Evolutionary conservation across 2,888 invertebrate species (phyloP).

Genomic region (Scaptomyza flava): DNA sequence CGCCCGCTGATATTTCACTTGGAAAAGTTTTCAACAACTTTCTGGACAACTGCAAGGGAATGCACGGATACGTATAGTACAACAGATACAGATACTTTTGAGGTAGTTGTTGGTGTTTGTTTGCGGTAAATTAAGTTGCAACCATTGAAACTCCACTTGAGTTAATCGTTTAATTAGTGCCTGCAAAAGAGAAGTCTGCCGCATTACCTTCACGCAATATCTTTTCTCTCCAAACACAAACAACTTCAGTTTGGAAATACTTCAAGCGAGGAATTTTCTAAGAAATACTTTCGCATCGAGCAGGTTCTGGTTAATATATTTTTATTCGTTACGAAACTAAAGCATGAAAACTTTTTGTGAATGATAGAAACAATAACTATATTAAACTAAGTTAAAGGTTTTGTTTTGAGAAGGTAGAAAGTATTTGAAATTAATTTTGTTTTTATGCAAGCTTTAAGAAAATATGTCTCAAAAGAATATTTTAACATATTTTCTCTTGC

Average conservation of each 20-base stretch:
- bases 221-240: neutral
- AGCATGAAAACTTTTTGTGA: neutral
- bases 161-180: slow-evolving; percentile 76
- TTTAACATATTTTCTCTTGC: neutral
- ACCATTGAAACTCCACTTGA: slow-evolving; percentile 72
- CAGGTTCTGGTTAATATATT: neutral
- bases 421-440: too few species aligned
- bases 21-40: slow-evolving; percentile 75
- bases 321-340: neutral
- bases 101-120: slow-evolving; percentile 39
- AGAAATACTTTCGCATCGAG: neutral
- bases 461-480: neutral
- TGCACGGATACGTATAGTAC: slow-evolving; percentile 47
- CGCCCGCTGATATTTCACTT: slow-evolving; percentile 65
- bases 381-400: too few species aligned
- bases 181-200: slow-evolving; percentile 15
- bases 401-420: too few species aligned
- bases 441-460: too few species aligned
- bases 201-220: slow-evolving; percentile 8
- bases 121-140: slow-evolving; percentile 73
- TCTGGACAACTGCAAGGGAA: slow-evolving; percentile 71
- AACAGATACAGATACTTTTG: slow-evolving; percentile 36
- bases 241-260: slow-evolving; percentile 9
- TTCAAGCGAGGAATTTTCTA: neutral
- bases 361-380: too few species aligned